Evolutionary conservation across 1,140 invertebrate genomes (phyloP), one percentile per base, ranked within the genome.

Genomic region (Cyrtorhinus lividipennis): DNA sequence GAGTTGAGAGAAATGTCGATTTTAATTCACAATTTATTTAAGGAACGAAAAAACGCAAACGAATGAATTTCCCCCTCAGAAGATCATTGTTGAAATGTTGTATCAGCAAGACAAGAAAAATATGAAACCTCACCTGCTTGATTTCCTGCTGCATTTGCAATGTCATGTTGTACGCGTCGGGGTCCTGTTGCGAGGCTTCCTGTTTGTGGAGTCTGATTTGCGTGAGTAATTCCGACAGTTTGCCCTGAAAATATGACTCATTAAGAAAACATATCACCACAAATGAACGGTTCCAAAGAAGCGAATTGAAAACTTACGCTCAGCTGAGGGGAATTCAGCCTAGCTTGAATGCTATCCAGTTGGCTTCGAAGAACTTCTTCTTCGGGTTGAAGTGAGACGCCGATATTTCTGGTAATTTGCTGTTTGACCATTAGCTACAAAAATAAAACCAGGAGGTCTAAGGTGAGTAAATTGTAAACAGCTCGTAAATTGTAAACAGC

Each of bases 261-360:
- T 61, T 18, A 59, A 27, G 59, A 66, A 38, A 38, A 38, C 30
- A 38, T 38, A 15, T 15, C 5, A 5, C 5, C 5, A 38, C 30
- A 38, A 38, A 38, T 38, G 15, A 38, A 38, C 15, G 30, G 30
- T 15, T 38, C 30, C 30, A 5, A 38, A 38, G 30, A 8, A 15
- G 30, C 5, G 15, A 38, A 38, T 38, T 5, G 15, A 8, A 38
- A 38, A 72, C 68, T 72, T 74, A 90, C 90, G 76, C 93, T 93
- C 68, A 92, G 94, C 69, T 95, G 88, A 58, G 92, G 92, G 12
- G 90, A 85, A 66, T 89, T 88, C 1, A 97, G 80, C 70, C 94
- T 87, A 0, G 84, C 80, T 59, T 91, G 85, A 72, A 95, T 81
- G 56, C 84, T 82, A 75, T 95, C 90, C 12, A 96, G 78, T 68